These are phyloP conservation scores for Carduelis carduelis DNA, from an alignment of 2,797 vertebrate genomes.

Conservation along the genomic window DNA sequence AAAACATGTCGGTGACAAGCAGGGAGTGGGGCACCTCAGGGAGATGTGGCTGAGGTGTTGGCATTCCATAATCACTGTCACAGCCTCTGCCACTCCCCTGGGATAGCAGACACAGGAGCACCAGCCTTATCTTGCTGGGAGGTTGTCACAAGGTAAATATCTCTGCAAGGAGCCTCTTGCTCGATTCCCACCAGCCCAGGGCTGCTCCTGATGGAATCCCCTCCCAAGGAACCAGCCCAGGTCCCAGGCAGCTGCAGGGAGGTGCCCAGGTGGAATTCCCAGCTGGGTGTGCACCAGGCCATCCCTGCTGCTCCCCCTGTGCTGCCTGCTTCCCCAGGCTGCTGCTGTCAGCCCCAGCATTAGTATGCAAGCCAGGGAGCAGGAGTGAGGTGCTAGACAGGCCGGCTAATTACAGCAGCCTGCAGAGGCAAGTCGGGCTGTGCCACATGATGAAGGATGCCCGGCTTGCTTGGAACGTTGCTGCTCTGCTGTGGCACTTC, in stretches of 20 bases:
- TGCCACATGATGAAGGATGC: background rate
- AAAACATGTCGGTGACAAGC: no score
- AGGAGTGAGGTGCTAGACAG: background rate
- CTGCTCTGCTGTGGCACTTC: background rate
- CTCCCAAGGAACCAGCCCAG: accelerated
- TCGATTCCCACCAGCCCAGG: accelerated
- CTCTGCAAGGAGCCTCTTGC: background rate
- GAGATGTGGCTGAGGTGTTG: accelerated
- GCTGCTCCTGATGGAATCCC: accelerated
- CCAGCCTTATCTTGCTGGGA: background rate
- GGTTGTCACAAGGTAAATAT: background rate
- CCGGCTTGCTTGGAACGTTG: background rate
- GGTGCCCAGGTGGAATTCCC: background rate
- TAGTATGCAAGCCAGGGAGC: slow-evolving; percentile 24
- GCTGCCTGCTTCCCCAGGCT: background rate
- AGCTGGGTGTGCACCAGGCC: background rate
- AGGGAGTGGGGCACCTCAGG: accelerated
- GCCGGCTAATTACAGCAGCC: slow-evolving; percentile 20
- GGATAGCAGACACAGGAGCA: accelerated
- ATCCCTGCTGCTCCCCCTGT: background rate
- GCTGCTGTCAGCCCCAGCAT: background rate
- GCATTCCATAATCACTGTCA: accelerated
- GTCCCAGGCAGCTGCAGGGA: background rate
- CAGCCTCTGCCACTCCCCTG: background rate
- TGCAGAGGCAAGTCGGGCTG: background rate